Percentiles rank a stretch among this genome's conserved stretches.
Evolutionary conservation across 2,888 invertebrate genomes (phyloP).

Genomic region (Noctuana brunneofusca): DNA sequence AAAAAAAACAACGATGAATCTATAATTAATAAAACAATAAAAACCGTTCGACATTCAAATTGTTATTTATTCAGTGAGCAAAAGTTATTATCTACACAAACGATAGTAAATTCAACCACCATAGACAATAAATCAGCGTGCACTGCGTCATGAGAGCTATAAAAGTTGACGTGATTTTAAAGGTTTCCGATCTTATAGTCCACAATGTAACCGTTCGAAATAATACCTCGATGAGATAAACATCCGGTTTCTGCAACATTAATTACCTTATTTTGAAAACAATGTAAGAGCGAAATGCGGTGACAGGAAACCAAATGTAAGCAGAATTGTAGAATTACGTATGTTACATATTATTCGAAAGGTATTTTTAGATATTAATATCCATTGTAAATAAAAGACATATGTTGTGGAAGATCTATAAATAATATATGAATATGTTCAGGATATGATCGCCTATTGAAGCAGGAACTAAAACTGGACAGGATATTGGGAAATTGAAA

Average conservation of each 20-base stretch:
- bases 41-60: not conserved
- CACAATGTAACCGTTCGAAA: not conserved
- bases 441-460: too few species aligned
- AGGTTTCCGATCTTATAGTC: not conserved
- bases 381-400: too few species aligned
- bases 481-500: too few species aligned
- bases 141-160: conserved; percentile 8
- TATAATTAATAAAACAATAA: not conserved
- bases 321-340: not conserved
- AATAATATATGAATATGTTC: too few species aligned
- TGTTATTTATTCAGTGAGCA: not conserved
- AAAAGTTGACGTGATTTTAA: conserved; percentile 4
- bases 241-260: not conserved
- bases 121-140: not conserved
- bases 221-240: not conserved
- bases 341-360: too few species aligned
- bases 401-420: too few species aligned
- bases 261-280: not conserved
- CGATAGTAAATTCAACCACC: not conserved
- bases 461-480: too few species aligned
- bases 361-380: not conserved
- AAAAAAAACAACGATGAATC: too few species aligned
- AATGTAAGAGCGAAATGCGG: not conserved
- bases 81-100: not conserved
- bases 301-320: not conserved